phyloP scores from a whole-genome alignment of 2,888 invertebrate genomes.

The Gibbula magus region DNA sequence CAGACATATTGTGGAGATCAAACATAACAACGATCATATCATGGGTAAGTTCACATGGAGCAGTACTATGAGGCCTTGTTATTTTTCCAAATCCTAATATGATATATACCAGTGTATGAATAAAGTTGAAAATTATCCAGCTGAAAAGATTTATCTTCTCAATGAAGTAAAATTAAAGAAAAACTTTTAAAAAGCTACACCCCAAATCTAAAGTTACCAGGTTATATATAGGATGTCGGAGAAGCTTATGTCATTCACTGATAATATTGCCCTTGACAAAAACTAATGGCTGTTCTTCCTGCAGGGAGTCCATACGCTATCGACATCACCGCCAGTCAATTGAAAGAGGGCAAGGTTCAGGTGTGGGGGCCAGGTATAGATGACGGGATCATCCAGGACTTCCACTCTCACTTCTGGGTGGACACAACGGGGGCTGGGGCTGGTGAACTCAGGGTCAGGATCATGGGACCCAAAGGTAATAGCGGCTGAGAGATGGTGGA shows the following conservation, averaged over 20 bases:
- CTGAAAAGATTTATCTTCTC: too few relatives aligned
- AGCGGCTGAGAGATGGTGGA: not conserved
- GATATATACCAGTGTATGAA: too few relatives aligned
- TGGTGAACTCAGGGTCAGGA: conserved; percentile 63
- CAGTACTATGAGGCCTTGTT: not conserved
- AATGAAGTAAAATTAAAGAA: too few relatives aligned
- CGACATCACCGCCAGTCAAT: conserved; percentile 43
- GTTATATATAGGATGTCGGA: too few relatives aligned
- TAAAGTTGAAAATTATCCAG: too few relatives aligned
- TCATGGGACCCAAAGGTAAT: conserved; percentile 66
- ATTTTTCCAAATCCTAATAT: not conserved
- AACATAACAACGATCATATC: conserved; percentile 57
- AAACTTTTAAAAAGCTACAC: too few relatives aligned
- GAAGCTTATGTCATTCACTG: too few relatives aligned
- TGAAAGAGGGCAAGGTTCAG: conserved; percentile 44
- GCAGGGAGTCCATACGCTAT: conserved; percentile 65
- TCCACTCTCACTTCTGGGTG: conserved; percentile 62
- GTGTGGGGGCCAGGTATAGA: conserved; percentile 65
- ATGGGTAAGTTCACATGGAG: conserved; percentile 47
- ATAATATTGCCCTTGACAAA: too few relatives aligned
- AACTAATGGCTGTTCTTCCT: not conserved
- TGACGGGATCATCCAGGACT: conserved; percentile 58
- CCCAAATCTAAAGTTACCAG: too few relatives aligned
- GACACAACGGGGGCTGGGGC: conserved; percentile 62
- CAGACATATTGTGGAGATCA: conserved; percentile 59